These are phyloP conservation scores for Drosophila nr. perissopoda DNA, from an alignment of 2,888 invertebrate species.

Conservation along the genomic window DNA sequence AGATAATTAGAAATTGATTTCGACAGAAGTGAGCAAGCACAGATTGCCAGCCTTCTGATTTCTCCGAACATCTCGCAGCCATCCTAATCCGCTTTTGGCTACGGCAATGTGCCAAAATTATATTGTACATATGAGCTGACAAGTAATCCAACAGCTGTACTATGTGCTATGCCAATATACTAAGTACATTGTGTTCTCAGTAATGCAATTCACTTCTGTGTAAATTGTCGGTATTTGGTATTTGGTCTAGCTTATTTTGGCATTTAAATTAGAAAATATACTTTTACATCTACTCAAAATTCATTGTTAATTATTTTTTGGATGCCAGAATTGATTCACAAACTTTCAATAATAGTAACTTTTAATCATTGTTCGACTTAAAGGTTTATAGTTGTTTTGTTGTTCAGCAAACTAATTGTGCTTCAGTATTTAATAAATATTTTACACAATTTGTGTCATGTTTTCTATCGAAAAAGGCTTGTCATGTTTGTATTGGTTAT, in stretches of 20 bases:
- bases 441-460: background rate
- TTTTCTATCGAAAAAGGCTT: background rate
- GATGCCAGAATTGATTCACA: background rate
- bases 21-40: background rate
- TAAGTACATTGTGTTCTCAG: slow-evolving; percentile 9
- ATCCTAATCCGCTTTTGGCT: slow-evolving; percentile 12
- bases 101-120: slow-evolving; percentile 10
- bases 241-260: background rate
- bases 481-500: background rate
- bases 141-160: background rate
- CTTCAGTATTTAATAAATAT: background rate
- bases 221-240: background rate
- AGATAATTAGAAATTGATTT: slow-evolving; percentile 29
- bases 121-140: background rate
- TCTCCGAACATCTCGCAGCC: background rate
- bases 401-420: background rate
- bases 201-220: background rate
- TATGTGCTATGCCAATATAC: background rate
- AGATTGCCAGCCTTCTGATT: background rate
- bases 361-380: too few species aligned
- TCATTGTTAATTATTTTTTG: background rate
- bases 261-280: background rate
- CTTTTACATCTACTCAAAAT: background rate
- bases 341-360: background rate
- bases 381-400: background rate